Conservation (phyloP, 37 sponge, comb jelly and placozoan species). For the Chondrilla cf. caribensis region DNA sequence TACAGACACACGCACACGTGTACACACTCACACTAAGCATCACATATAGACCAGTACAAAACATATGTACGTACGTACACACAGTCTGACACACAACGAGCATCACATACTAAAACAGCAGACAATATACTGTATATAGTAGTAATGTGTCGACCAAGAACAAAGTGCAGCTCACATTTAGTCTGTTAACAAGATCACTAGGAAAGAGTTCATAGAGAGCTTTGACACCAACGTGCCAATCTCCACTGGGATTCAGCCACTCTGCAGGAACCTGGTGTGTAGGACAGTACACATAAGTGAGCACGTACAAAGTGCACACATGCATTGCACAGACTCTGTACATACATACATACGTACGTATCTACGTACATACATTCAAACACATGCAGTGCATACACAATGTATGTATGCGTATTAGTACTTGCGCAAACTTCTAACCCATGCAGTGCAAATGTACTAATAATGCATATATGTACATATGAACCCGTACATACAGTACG, state of each 20-base stretch:
- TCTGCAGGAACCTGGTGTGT: constrained; percentile 60
- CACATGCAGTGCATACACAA: too few species aligned
- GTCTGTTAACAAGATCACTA: constrained; percentile 25
- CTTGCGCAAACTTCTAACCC: too few species aligned
- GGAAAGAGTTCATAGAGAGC: constrained; percentile 81
- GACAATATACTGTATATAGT: not conserved
- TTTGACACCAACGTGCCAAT: constrained; percentile 89
- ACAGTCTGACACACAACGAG: not conserved
- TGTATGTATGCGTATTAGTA: too few species aligned
- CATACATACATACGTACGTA: not conserved
- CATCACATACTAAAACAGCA: constrained; percentile 25
- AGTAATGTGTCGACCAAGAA: too few species aligned
- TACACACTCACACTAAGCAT: not conserved
- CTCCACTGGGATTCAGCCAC: constrained; percentile 86
- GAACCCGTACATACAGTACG: too few species aligned
- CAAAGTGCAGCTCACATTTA: constrained; percentile 73
- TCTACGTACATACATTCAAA: not conserved
- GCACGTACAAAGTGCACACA: not conserved
- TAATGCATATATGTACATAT: too few species aligned
- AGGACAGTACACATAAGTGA: not conserved
- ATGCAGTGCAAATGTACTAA: too few species aligned
- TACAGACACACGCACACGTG: too few species aligned
- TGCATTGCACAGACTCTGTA: not conserved
- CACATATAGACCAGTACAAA: not conserved
- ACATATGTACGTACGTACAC: not conserved